These are phyloP conservation scores for Calyptomena viridis DNA, from an alignment of 2,113 vertebrate genomes.

Conservation along the genomic window DNA sequence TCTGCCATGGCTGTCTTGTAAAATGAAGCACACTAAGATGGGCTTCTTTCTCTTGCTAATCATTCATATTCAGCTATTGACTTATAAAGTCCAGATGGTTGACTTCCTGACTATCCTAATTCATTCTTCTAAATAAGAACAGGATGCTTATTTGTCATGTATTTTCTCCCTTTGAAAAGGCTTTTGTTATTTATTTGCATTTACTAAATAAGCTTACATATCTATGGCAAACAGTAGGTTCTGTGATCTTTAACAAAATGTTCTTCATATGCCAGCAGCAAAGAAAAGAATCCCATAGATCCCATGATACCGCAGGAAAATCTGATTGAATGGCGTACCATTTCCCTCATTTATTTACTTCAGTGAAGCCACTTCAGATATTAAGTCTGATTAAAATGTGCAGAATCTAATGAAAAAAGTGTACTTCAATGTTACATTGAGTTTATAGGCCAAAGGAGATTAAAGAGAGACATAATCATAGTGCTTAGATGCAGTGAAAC, in stretches of 20 bases:
- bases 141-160: constrained; percentile 3
- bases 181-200: constrained; percentile 52
- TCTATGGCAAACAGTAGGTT: not conserved
- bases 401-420: not conserved
- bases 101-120: constrained; percentile 39
- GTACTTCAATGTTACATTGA: not conserved
- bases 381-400: not conserved
- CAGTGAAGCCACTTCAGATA: not conserved
- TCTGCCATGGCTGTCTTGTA: not conserved
- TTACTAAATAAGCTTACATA: constrained; percentile 3
- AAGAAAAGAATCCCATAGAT: not conserved
- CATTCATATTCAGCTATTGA: not conserved
- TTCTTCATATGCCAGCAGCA: not conserved
- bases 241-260: not conserved
- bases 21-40: not conserved
- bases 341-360: constrained; percentile 22
- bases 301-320: not conserved
- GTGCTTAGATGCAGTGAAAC: not conserved
- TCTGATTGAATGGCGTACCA: not conserved
- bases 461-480: not conserved
- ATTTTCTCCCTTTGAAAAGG: constrained; percentile 21
- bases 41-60: not conserved
- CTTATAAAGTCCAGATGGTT: constrained; percentile 8
- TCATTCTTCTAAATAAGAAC: not conserved
- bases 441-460: not conserved